Conservation (phyloP, 2,797 vertebrate genomes). For the Sebastes cheni region DNA sequence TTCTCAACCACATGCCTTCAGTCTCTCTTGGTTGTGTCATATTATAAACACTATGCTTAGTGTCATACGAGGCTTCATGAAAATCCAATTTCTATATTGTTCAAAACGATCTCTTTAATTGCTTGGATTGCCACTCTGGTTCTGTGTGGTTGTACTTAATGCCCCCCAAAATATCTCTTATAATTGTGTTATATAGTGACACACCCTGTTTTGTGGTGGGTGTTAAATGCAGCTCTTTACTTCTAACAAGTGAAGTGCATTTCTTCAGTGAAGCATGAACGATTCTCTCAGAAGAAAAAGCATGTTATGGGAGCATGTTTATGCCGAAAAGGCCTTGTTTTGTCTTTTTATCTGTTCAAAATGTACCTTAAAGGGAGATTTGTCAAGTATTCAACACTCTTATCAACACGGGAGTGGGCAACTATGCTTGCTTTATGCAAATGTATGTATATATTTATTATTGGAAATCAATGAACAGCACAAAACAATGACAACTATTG, state of each 20-base stretch:
- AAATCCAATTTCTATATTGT: neutral
- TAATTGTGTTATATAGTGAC: neutral
- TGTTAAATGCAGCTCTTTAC: neutral
- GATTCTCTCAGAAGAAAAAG: neutral
- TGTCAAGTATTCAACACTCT: too few relatives aligned
- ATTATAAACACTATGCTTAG: neutral
- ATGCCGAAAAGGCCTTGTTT: too few relatives aligned
- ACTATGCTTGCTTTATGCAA: too few relatives aligned
- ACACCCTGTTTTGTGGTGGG: neutral
- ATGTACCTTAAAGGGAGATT: too few relatives aligned
- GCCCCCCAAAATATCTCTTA: neutral
- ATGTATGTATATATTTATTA: too few relatives aligned
- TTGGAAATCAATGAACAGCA: too few relatives aligned
- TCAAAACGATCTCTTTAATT: neutral
- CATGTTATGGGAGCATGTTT: neutral
- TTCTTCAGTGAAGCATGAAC: neutral
- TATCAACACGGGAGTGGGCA: too few relatives aligned
- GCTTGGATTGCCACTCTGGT: neutral
- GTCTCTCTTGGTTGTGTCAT: neutral
- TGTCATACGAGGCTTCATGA: neutral
- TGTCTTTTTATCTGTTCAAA: too few relatives aligned
- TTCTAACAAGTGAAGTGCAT: neutral
- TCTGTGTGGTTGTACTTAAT: slow-evolving; percentile 3
- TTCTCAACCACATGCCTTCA: neutral
- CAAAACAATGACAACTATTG: too few relatives aligned